These are phyloP conservation scores for Epizoanthus scotinus DNA, from an alignment of 92 coral and sea anemone genomes.

Conservation along the genomic window DNA sequence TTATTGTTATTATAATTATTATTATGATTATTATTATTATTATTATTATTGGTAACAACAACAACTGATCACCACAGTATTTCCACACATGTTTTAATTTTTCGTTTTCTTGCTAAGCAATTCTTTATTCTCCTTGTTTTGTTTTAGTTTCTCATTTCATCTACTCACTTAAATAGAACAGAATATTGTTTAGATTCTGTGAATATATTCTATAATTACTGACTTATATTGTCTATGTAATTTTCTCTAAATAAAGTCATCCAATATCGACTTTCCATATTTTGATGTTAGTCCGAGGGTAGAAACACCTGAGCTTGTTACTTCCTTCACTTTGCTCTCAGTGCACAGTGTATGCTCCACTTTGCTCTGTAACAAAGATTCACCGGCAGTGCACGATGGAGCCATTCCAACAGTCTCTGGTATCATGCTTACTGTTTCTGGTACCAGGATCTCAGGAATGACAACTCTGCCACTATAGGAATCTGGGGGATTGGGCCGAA, in stretches of 20 bases:
- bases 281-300: not conserved
- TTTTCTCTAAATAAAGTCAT: not conserved
- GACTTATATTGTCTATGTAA: too few species aligned
- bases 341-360: not conserved
- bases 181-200: too few species aligned
- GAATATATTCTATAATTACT: too few species aligned
- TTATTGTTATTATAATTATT: too few species aligned
- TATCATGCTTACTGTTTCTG: conserved; percentile 4
- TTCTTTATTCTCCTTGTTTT: too few species aligned
- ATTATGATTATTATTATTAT: too few species aligned
- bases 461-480: not conserved
- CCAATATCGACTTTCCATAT: conserved; percentile 9
- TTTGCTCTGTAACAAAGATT: not conserved
- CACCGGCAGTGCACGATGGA: not conserved
- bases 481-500: not conserved
- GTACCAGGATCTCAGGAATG: conserved; percentile 1
- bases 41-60: too few species aligned
- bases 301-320: not conserved
- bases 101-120: too few species aligned
- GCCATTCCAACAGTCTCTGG: conserved; percentile 10
- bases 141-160: too few species aligned
- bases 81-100: too few species aligned
- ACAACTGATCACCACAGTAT: too few species aligned
- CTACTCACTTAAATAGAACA: too few species aligned
- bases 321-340: not conserved